A percentile compares a stretch with the other conserved stretches of the same genome.
Evolutionary conservation across 2,888 invertebrate genomes (phyloP).

Genomic region (Athetis lepigone): DNA sequence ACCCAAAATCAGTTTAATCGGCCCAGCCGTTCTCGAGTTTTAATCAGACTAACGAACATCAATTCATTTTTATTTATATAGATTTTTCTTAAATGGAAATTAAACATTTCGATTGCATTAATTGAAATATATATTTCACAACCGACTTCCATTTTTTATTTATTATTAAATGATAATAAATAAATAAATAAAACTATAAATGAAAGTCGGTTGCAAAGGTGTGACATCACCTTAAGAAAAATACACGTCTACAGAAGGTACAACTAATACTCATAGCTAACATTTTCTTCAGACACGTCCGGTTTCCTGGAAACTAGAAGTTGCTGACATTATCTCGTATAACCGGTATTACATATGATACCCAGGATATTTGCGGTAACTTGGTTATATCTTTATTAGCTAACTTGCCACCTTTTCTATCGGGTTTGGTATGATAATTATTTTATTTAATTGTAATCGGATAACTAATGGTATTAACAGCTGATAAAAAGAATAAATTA

Average conservation of each 20-base stretch:
- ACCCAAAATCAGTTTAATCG: too few species aligned
- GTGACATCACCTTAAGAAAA: conserved; percentile 4
- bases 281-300: conserved; percentile 35
- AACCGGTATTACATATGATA: conserved; percentile 12
- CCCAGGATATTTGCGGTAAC: conserved; percentile 3
- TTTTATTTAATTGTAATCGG: too few species aligned
- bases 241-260: neutral
- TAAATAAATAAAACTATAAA: too few species aligned
- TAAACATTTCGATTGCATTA: too few species aligned
- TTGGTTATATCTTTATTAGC: conserved; percentile 3
- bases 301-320: conserved; percentile 31
- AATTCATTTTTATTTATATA: too few species aligned
- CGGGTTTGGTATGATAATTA: neutral
- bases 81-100: too few species aligned
- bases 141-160: too few species aligned
- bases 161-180: too few species aligned
- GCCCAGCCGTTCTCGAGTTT: too few species aligned
- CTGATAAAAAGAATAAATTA: neutral
- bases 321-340: conserved; percentile 9
- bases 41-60: too few species aligned
- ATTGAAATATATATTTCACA: too few species aligned
- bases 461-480: too few species aligned
- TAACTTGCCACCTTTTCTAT: conserved; percentile 11
- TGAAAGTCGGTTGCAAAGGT: neutral
- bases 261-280: conserved; percentile 15